These are phyloP conservation scores for Diplogasteroides magnus DNA, from an alignment of 1,140 invertebrate genomes.

Conservation along the genomic window DNA sequence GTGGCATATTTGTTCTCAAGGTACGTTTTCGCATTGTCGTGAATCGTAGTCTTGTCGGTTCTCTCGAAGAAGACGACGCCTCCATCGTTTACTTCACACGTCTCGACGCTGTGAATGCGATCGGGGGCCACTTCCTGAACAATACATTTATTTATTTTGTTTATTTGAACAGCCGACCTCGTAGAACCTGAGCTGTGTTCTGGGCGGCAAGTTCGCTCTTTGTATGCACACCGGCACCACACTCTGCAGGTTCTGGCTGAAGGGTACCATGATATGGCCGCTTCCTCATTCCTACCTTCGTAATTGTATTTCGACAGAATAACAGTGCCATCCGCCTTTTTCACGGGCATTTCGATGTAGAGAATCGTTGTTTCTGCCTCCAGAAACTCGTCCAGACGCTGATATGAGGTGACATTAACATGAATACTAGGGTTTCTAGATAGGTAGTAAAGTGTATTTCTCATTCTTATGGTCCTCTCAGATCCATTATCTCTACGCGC, in stretches of 20 bases:
- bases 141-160: background rate
- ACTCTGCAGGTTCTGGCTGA: no score
- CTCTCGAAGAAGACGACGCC: slow-evolving; percentile 37
- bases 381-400: background rate
- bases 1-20: background rate
- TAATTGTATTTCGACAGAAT: slow-evolving; percentile 5
- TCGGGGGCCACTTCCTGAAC: slow-evolving; percentile 38
- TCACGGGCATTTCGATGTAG: slow-evolving; percentile 18
- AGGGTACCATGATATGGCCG: slow-evolving; percentile 20
- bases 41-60: slow-evolving; percentile 16
- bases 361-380: slow-evolving; percentile 11
- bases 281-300: slow-evolving; percentile 16
- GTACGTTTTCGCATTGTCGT: slow-evolving; percentile 30
- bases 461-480: no score
- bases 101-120: slow-evolving; percentile 16
- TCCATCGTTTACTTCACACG: slow-evolving; percentile 37
- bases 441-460: no score
- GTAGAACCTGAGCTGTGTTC: slow-evolving; percentile 16
- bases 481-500: no score
- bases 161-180: slow-evolving; percentile 8
- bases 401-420: no score
- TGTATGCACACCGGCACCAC: no score
- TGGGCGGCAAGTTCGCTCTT: no score
- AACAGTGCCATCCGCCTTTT: slow-evolving; percentile 1
- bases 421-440: no score